A percentile compares a stretch with the other conserved stretches of the same genome.
phyloP scores from a whole-genome alignment of 2,113 vertebrate genomes.

The Phoxinus phoxinus region DNA sequence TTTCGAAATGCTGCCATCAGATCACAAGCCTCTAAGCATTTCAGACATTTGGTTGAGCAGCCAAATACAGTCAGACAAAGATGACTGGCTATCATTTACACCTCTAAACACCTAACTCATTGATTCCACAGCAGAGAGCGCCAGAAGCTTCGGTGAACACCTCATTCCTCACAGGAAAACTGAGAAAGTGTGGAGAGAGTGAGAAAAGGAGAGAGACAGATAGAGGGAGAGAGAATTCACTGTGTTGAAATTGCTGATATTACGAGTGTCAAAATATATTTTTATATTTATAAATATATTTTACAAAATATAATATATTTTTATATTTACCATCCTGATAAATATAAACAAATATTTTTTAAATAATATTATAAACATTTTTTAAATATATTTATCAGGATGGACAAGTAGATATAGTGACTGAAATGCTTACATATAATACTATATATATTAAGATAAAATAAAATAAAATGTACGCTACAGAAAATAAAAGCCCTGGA shows the following conservation, averaged over 20 bases:
- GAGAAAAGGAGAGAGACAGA: background rate
- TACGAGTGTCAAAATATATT: background rate
- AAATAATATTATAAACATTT: no score
- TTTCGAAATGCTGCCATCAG: conserved; percentile 33
- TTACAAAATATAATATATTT: no score
- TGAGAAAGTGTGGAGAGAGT: conserved; percentile 33
- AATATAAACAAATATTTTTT: no score
- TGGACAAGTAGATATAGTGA: no score
- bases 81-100: conserved; percentile 52
- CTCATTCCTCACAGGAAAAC: conserved; percentile 29
- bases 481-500: no score
- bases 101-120: conserved; percentile 39
- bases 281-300: no score
- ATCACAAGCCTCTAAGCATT: conserved; percentile 27
- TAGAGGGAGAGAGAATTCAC: background rate
- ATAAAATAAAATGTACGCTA: no score
- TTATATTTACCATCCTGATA: no score
- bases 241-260: background rate
- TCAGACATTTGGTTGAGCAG: conserved; percentile 19
- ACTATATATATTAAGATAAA: no score
- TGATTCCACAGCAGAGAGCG: conserved; percentile 19
- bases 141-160: conserved; percentile 36
- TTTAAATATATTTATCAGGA: no score
- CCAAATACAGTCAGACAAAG: conserved; percentile 39
- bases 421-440: no score